phyloP scores from a whole-genome alignment of 2,797 vertebrate species.

The Tachyglossus aculeatus region DNA sequence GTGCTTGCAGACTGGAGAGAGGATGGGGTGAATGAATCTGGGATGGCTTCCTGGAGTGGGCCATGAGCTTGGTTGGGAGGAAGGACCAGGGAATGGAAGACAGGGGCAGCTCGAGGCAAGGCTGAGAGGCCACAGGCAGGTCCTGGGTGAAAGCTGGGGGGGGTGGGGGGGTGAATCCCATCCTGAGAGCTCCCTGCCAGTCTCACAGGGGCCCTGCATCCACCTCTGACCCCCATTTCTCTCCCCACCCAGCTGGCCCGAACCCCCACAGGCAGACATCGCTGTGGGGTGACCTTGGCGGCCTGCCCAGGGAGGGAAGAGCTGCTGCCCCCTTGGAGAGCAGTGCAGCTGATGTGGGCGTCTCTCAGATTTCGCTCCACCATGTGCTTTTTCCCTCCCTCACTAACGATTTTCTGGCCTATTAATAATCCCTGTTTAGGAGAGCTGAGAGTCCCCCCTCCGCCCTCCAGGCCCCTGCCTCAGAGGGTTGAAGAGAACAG shows the following conservation, averaged over 20 bases:
- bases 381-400: no score
- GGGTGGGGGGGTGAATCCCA: neutral
- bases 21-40: no score
- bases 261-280: fast-evolving
- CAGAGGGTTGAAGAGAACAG: neutral
- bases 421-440: no score
- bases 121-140: no score
- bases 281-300: neutral
- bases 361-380: no score
- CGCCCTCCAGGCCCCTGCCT: neutral
- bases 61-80: no score
- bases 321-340: neutral
- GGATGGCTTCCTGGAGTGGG: no score
- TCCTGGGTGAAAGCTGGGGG: fast-evolving
- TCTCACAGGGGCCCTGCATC: neutral
- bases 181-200: neutral
- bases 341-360: fast-evolving
- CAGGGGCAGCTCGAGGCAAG: no score
- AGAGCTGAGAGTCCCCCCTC: neutral
- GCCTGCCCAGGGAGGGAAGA: neutral
- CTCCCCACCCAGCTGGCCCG: neutral
- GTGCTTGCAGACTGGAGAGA: no score
- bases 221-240: neutral
- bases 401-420: no score
- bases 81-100: no score